Percentiles rank a stretch among this genome's conserved stretches.
Evolutionary conservation across 92 coral and sea anemone species (phyloP).

Genomic region (Porites evermanni): DNA sequence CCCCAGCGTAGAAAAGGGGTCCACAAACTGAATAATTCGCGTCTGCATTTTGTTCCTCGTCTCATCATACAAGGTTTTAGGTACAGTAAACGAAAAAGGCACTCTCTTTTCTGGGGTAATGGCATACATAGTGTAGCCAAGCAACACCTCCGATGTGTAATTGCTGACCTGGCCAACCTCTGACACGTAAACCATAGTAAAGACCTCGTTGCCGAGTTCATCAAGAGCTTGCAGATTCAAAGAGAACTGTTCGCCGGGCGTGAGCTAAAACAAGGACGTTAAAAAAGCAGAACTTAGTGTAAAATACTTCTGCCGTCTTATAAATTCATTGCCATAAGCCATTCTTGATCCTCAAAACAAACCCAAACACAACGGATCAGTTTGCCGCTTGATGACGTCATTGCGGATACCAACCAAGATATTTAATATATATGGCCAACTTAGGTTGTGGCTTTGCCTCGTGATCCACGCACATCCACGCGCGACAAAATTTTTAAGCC

Average conservation of each 20-base stretch:
- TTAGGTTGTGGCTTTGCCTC: too few species aligned
- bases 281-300: not conserved
- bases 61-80: constrained; percentile 7
- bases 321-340: too few species aligned
- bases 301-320: too few species aligned
- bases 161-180: constrained; percentile 15
- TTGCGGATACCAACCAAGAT: too few species aligned
- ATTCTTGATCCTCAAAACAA: too few species aligned
- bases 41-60: not conserved
- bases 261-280: constrained; percentile 47
- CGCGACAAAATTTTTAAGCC: too few species aligned
- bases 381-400: too few species aligned
- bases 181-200: constrained; percentile 59
- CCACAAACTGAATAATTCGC: constrained; percentile 55
- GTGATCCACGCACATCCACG: too few species aligned
- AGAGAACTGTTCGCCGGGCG: constrained; percentile 78
- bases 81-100: constrained; percentile 45
- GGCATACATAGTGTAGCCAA: constrained; percentile 48
- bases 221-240: constrained; percentile 78
- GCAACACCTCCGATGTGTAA: constrained; percentile 3
- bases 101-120: constrained; percentile 63
- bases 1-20: constrained; percentile 59
- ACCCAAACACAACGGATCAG: too few species aligned
- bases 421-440: too few species aligned
- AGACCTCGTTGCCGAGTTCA: constrained; percentile 76